Evolutionary conservation across 2,113 vertebrate species (phyloP).

Genomic region (Morone chrysops): DNA sequence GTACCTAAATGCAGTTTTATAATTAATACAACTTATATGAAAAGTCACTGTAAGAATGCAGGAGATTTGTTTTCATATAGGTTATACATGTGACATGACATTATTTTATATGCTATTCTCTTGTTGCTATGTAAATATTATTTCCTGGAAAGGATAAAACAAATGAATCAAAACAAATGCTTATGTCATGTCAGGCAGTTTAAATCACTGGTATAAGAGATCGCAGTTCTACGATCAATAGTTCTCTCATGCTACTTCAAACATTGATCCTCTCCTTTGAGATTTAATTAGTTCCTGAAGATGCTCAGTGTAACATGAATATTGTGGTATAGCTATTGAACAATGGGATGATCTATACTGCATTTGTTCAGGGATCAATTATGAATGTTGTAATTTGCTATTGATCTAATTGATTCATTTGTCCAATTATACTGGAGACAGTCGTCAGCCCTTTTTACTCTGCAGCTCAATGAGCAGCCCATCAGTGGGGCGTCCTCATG

Average conservation of each 20-base stretch:
- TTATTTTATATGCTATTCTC: neutral
- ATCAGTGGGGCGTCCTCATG: constrained; percentile 47
- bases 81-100: neutral
- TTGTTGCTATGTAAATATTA: neutral
- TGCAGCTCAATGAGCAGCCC: constrained; percentile 54
- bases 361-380: constrained; percentile 76
- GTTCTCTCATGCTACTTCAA: constrained; percentile 64
- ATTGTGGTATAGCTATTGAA: constrained; percentile 67
- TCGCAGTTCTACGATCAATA: constrained; percentile 63
- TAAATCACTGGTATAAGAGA: constrained; percentile 47
- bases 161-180: constrained; percentile 47
- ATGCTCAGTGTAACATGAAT: constrained; percentile 77
- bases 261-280: constrained; percentile 75
- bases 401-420: constrained; percentile 79
- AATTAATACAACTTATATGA: constrained; percentile 17
- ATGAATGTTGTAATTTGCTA: constrained; percentile 83
- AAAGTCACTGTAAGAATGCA: neutral
- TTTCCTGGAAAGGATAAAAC: constrained; percentile 16
- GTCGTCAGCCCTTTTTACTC: constrained; percentile 66
- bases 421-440: constrained; percentile 75
- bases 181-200: constrained; percentile 41
- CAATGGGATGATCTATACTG: constrained; percentile 63
- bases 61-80: constrained; percentile 14
- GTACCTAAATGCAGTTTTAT: constrained; percentile 36
- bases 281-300: constrained; percentile 82